A percentile compares a stretch with the other conserved stretches of the same genome.
phyloP scores from a whole-genome alignment of 2,113 vertebrate species.

The Pteruthius melanotis region DNA sequence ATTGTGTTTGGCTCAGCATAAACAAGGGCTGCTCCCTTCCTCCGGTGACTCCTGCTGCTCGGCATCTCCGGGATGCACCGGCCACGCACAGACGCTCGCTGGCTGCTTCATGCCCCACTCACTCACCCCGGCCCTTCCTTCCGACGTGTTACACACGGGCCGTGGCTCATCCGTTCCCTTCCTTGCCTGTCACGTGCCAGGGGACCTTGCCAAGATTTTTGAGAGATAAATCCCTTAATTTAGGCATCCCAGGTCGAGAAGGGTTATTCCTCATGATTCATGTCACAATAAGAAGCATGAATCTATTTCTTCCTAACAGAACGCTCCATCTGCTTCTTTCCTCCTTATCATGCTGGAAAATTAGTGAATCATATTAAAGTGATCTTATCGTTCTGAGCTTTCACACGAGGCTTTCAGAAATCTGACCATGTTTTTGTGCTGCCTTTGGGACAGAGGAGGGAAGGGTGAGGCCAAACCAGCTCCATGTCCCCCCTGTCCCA shows the following conservation, averaged over 20 bases:
- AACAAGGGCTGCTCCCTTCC: constrained; percentile 29
- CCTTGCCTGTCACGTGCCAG: background rate
- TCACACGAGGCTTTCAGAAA: background rate
- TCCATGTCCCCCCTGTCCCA: background rate
- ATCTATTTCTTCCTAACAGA: background rate
- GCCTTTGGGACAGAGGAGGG: background rate
- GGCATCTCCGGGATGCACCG: background rate
- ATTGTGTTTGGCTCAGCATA: constrained; percentile 18
- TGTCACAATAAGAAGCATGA: background rate
- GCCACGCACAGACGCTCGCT: background rate
- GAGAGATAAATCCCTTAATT: background rate
- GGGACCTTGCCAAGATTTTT: background rate
- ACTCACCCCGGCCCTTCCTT: background rate
- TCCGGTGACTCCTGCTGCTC: background rate
- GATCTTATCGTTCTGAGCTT: background rate
- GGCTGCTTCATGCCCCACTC: background rate
- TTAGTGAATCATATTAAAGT: background rate
- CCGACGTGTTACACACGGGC: accelerated
- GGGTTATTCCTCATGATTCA: background rate
- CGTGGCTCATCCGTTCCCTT: background rate
- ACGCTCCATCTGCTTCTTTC: background rate
- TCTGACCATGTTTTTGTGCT: background rate
- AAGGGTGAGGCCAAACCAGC: background rate
- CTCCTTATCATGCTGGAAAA: background rate
- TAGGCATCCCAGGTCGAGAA: background rate